These are phyloP conservation scores for Melanogrammus aeglefinus DNA, from an alignment of 2,797 vertebrate genomes.

Conservation along the genomic window DNA sequence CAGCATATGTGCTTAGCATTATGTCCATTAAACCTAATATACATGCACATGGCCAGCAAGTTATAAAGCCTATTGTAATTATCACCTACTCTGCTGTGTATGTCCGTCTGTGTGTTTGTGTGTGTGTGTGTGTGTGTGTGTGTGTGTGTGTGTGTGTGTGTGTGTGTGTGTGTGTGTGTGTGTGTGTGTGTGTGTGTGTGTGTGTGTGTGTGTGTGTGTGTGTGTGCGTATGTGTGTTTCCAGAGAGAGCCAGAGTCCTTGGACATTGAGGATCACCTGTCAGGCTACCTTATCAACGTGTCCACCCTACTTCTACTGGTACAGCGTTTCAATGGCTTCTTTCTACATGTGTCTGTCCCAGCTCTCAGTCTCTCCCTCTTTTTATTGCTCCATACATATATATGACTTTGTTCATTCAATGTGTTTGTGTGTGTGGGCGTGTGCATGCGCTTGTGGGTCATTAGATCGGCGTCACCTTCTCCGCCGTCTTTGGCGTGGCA, in stretches of 20 bases:
- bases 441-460: not conserved
- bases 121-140: not conserved
- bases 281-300: constrained; percentile 87
- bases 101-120: not conserved
- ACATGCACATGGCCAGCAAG: not conserved
- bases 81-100: not conserved
- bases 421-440: not conserved
- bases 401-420: not conserved
- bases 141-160: constrained; percentile 17
- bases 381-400: not conserved
- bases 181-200: constrained; percentile 7
- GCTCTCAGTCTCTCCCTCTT: not conserved
- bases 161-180: constrained; percentile 16
- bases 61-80: constrained; percentile 3
- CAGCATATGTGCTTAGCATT: constrained; percentile 27
- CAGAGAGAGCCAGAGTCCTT: constrained; percentile 81
- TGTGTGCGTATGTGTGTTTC: constrained; percentile 21
- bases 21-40: constrained; percentile 20
- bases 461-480: constrained; percentile 89
- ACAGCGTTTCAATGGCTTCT: constrained; percentile 34
- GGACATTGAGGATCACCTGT: constrained; percentile 86
- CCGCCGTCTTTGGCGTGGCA: constrained; percentile 90
- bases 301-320: constrained; percentile 92
- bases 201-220: constrained; percentile 7
- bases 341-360: not conserved